Conservation (phyloP, 2,797 vertebrate genomes). For the Acanthopagrus latus region DNA sequence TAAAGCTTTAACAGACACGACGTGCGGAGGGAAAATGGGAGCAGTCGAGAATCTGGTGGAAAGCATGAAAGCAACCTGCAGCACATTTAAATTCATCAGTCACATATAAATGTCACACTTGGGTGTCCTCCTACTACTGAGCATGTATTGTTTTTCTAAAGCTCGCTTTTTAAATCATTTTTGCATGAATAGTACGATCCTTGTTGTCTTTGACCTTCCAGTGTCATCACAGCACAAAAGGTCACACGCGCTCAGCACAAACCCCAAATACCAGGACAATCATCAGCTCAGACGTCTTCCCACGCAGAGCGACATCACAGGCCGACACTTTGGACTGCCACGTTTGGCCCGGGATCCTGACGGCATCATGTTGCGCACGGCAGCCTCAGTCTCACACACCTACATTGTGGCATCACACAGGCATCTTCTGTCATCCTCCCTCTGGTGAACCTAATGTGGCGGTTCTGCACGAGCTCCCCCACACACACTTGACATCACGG, state of each 20-base stretch:
- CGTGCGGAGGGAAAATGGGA: neutral
- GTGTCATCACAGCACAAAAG: slow-evolving; percentile 26
- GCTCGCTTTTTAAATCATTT: neutral
- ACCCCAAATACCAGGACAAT: slow-evolving; percentile 46
- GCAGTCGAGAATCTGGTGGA: neutral
- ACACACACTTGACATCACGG: slow-evolving; percentile 69
- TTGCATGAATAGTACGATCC: neutral
- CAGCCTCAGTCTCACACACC: slow-evolving; percentile 25
- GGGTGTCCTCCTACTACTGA: neutral
- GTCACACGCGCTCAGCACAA: slow-evolving; percentile 30
- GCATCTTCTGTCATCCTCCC: slow-evolving; percentile 19
- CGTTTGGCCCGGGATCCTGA: slow-evolving; percentile 29
- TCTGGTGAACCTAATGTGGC: slow-evolving; percentile 15
- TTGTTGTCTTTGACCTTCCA: neutral
- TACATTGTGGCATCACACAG: slow-evolving; percentile 39
- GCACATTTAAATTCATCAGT: neutral
- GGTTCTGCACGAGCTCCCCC: slow-evolving; percentile 6
- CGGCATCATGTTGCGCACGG: neutral
- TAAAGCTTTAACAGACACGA: neutral
- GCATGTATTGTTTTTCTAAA: neutral
- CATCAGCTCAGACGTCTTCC: slow-evolving; percentile 34
- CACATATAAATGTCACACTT: neutral
- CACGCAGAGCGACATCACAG: slow-evolving; percentile 28
- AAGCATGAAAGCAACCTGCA: neutral
- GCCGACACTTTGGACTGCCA: slow-evolving; percentile 26